Conservation (phyloP, 1,140 invertebrate genomes). For the Vanessa tameamea region DNA sequence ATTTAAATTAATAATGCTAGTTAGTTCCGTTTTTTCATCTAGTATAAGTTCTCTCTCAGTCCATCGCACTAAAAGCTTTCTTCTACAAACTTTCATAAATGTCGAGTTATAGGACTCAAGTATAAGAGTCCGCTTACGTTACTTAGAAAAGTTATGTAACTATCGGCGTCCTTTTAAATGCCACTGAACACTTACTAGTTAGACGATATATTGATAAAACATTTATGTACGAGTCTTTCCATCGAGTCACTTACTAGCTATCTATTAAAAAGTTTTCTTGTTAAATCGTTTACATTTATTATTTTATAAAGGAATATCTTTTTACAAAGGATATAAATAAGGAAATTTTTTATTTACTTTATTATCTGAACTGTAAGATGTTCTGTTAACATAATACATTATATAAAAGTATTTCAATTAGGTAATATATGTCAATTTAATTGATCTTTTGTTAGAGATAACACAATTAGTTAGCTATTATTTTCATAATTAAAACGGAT, state of each 20-base stretch:
- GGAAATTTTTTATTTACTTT: no score
- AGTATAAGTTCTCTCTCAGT: not conserved
- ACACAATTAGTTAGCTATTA: no score
- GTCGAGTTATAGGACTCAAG: constrained; percentile 15
- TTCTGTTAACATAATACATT: no score
- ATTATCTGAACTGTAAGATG: no score
- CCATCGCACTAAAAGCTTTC: constrained; percentile 19
- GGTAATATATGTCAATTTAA: no score
- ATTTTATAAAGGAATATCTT: not conserved
- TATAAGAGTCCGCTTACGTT: not conserved
- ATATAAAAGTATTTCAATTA: no score
- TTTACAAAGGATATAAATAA: no score
- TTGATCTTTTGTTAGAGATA: no score
- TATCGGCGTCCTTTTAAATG: constrained; percentile 16
- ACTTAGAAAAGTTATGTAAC: constrained; percentile 19
- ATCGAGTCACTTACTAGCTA: not conserved
- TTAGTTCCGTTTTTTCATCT: not conserved
- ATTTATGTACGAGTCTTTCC: constrained; percentile 14
- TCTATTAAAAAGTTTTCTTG: not conserved
- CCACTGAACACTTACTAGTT: constrained; percentile 8
- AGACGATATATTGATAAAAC: constrained; percentile 16
- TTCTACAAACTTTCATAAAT: constrained; percentile 12
- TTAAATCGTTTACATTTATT: not conserved
- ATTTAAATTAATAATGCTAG: not conserved
- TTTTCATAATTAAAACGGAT: no score